phyloP scores from a whole-genome alignment of 1,140 invertebrate genomes.

The Homalodisca vitripennis region DNA sequence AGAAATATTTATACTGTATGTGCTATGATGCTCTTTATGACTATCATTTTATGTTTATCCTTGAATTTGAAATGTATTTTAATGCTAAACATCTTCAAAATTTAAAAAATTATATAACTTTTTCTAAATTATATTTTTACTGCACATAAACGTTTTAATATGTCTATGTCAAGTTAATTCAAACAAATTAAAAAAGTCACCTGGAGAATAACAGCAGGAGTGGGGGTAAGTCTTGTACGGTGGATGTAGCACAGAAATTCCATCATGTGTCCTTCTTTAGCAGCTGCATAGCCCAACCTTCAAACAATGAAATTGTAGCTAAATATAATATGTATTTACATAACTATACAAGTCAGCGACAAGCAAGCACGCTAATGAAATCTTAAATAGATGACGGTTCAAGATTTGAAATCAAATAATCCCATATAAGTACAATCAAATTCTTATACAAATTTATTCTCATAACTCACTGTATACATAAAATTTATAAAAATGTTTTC shows the following conservation, averaged over 20 bases:
- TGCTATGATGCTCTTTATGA: neutral
- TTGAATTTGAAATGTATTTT: neutral
- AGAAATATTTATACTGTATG: neutral
- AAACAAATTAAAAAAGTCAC: neutral
- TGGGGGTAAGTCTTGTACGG: conserved; percentile 1
- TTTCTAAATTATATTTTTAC: neutral
- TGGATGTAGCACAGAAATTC: conserved; percentile 15
- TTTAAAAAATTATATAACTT: neutral
- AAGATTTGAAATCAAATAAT: no score
- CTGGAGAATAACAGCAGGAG: conserved; percentile 9
- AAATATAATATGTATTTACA: no score
- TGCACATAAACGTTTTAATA: neutral
- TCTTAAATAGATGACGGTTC: no score
- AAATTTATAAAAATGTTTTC: no score
- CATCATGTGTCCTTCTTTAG: conserved; percentile 21
- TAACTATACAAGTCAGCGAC: no score
- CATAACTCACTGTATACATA: no score
- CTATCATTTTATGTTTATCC: neutral
- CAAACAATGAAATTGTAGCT: no score
- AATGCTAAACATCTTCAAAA: neutral
- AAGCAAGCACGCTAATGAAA: no score
- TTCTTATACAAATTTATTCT: no score
- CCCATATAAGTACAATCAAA: no score
- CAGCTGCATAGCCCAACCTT: conserved; percentile 26
- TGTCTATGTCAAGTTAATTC: neutral